phyloP scores from a whole-genome alignment of 2,888 invertebrate species.

The Standfussiana lucernea region DNA sequence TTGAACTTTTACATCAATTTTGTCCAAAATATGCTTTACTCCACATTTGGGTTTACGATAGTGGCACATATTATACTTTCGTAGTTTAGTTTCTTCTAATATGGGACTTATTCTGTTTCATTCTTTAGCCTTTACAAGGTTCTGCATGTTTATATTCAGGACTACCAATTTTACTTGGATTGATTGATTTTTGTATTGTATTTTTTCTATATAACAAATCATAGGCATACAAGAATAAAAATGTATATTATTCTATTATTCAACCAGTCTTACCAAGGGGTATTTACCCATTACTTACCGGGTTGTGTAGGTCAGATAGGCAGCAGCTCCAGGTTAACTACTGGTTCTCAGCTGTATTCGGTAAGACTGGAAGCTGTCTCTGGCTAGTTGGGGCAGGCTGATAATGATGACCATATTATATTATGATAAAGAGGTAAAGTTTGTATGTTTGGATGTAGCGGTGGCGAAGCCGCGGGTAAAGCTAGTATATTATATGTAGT shows the following conservation, averaged over 20 bases:
- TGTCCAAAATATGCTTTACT: too few species aligned
- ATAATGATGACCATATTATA: not conserved
- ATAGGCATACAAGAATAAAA: not conserved
- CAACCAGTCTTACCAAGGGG: not conserved
- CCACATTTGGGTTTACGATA: too few species aligned
- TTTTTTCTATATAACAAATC: not conserved
- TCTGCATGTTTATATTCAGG: slow-evolving; percentile 26
- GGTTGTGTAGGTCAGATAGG: not conserved
- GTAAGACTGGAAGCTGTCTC: not conserved
- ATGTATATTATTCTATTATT: not conserved
- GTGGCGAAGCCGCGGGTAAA: not conserved
- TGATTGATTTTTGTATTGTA: not conserved
- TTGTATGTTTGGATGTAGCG: not conserved
- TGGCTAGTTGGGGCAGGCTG: not conserved
- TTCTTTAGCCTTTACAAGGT: slow-evolving; percentile 64
- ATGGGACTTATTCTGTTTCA: too few species aligned
- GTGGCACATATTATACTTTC: too few species aligned
- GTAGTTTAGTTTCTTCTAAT: too few species aligned
- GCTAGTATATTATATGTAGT: not conserved
- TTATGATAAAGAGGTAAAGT: not conserved
- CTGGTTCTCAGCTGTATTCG: not conserved
- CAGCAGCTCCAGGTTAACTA: not conserved
- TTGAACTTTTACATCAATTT: too few species aligned
- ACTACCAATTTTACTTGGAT: slow-evolving; percentile 8
- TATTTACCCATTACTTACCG: not conserved